Base-by-base conservation (phyloP, 2,113 vertebrate species). In the Pleuronectes platessa region DNA sequence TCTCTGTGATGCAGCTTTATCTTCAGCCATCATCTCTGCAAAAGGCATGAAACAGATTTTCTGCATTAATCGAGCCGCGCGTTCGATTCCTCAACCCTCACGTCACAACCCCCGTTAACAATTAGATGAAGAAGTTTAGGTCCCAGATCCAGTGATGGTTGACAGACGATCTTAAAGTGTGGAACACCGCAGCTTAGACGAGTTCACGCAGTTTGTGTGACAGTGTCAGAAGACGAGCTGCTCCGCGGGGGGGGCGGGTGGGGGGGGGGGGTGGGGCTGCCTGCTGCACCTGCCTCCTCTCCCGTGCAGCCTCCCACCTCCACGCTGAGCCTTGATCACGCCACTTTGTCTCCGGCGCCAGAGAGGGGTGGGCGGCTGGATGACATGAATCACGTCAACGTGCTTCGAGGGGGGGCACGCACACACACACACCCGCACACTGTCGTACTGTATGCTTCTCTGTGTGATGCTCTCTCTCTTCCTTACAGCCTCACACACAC, bases 371-470 rank as follows among this genome's bases (percentile, higher is more conserved):
- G 89, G 79, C 76, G 76, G 74, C 87, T 63, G 72, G 86, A 82
- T 91, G 85, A 87, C 89, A 89, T 82, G 87, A 90, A 83, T 89
- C 88, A 68, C 83, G 71, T 86, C 89, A 80, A 82, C 72, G 65
- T 51, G 84, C 90, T 79, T 79, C 72, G 40, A 74, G 77, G 81
- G 83, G 61, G 78, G 86, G 66, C 35, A 76, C 35, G 3, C 20
- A 37, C 76, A 76, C 20, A 26, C 76, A 76, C 53, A 3, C 83
- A 78, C 63, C 37, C 61, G 14, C 73, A 51, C 51, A 60, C 82
- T 79, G 79, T 80, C 83, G 85, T 66, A 78, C 78, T 71, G 75
- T 80, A 84, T 75, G 27, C 68, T 58, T 74, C 56, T 71, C 86
- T 82, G 53, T 80, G 73, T 42, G 40, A 81, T 72, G 64, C 69